A percentile compares a stretch with the other conserved stretches of the same genome.
Evolutionary conservation across 2,113 vertebrate species (phyloP).

Genomic region (Heloderma charlesbogerti): DNA sequence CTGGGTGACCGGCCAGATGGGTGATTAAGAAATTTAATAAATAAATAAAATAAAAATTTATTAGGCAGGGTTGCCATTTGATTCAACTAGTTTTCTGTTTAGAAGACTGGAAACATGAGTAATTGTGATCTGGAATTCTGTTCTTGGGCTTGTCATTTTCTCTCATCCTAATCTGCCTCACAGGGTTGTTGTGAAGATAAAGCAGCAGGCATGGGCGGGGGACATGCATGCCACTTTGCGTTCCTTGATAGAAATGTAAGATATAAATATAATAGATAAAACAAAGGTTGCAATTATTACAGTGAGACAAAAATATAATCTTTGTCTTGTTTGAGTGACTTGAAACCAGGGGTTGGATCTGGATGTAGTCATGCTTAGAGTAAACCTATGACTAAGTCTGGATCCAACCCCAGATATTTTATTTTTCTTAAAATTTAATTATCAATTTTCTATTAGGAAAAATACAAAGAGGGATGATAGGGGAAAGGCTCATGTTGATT

Average conservation of each 20-base stretch:
- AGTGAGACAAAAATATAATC: neutral
- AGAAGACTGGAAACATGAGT: neutral
- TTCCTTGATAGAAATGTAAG: neutral
- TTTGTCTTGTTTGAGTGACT: neutral
- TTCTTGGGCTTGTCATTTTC: neutral
- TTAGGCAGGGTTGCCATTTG: neutral
- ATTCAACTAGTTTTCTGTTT: constrained; percentile 10
- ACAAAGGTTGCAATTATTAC: neutral
- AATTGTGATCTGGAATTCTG: neutral
- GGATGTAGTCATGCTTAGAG: neutral
- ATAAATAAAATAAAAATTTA: neutral
- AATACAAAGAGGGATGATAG: too few relatives aligned
- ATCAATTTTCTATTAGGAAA: neutral
- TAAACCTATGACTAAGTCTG: too few relatives aligned
- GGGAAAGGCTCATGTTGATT: neutral
- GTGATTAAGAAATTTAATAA: too few relatives aligned
- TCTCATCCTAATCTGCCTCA: neutral
- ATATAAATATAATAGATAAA: neutral
- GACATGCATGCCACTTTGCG: neutral
- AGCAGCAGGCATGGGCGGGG: neutral
- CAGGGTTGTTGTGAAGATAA: neutral
- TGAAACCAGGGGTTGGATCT: neutral
- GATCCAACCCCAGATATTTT: neutral
- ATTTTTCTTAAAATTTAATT: neutral
- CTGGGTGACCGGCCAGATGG: too few relatives aligned